A percentile compares a stretch with the other conserved stretches of the same genome.
These are phyloP conservation scores for Toxotes jaculatrix DNA, from an alignment of 2,113 vertebrate genomes.

Conservation along the genomic window DNA sequence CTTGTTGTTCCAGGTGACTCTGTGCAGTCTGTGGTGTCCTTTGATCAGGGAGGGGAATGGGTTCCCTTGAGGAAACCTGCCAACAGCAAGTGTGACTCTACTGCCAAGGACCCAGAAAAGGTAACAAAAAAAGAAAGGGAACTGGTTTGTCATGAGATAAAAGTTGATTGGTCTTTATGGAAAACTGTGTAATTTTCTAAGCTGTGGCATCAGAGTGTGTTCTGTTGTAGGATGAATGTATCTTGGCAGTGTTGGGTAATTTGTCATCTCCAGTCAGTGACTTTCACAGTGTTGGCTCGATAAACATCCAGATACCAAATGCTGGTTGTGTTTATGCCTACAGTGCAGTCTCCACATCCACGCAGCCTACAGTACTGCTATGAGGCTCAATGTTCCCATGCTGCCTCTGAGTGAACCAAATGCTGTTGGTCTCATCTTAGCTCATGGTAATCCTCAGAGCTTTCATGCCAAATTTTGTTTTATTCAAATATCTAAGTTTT, in stretches of 20 bases:
- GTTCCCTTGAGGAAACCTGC: constrained; percentile 87
- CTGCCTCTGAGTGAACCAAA: constrained; percentile 91
- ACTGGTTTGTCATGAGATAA: neutral
- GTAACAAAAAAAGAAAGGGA: constrained; percentile 57
- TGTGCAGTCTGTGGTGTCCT: constrained; percentile 92
- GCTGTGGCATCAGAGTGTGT: neutral
- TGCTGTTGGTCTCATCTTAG: constrained; percentile 92
- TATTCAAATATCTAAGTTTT: neutral
- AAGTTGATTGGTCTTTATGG: neutral
- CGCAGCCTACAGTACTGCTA: constrained; percentile 91
- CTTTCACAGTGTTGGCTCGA: neutral
- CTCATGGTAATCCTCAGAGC: constrained; percentile 87
- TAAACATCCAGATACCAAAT: neutral
- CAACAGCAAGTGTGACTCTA: constrained; percentile 89
- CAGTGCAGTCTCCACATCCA: constrained; percentile 97
- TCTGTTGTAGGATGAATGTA: neutral
- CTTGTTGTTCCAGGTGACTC: constrained; percentile 84
- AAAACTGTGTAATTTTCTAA: neutral
- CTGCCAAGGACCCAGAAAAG: constrained; percentile 88
- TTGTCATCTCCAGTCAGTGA: neutral
- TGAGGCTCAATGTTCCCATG: constrained; percentile 91
- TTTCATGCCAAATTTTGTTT: neutral
- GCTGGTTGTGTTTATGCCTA: constrained; percentile 48
- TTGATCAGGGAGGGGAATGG: constrained; percentile 94
- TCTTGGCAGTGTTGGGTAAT: neutral